These are phyloP conservation scores for Amphiprion clarkii DNA, from an alignment of 2,797 vertebrate genomes.

Conservation along the genomic window DNA sequence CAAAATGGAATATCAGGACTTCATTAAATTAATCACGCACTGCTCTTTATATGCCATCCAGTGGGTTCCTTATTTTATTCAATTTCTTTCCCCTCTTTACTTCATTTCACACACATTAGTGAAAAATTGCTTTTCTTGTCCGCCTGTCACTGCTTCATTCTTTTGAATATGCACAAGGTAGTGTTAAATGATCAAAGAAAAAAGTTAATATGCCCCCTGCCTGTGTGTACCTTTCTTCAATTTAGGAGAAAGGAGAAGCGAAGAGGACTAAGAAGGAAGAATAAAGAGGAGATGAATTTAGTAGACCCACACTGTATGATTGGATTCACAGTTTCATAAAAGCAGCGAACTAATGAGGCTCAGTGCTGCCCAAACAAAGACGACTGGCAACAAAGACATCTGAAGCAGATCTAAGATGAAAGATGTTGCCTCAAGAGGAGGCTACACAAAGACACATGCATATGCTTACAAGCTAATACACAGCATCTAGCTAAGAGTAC, in stretches of 20 bases:
- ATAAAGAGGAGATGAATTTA: not conserved
- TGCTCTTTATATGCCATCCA: too few species aligned
- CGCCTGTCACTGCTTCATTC: not conserved
- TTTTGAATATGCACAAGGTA: not conserved
- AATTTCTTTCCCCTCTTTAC: not conserved
- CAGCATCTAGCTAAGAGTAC: not conserved
- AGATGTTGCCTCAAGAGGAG: slow-evolving; percentile 1
- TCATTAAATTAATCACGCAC: not conserved
- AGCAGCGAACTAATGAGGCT: slow-evolving; percentile 27
- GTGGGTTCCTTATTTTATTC: not conserved
- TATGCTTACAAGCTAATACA: not conserved
- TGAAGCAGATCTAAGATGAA: slow-evolving; percentile 30
- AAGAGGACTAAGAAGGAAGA: not conserved
- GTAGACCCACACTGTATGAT: not conserved
- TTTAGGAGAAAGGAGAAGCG: not conserved
- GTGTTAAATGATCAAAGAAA: slow-evolving; percentile 6
- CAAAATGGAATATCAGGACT: not conserved
- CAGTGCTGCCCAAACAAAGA: slow-evolving; percentile 1
- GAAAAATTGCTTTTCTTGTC: not conserved
- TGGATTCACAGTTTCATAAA: slow-evolving; percentile 10
- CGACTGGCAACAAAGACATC: slow-evolving; percentile 41
- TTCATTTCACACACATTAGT: not conserved
- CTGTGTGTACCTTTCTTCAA: not conserved
- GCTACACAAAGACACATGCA: not conserved
- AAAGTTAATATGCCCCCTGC: not conserved